Evolutionary conservation across 2,888 invertebrate genomes (phyloP), one percentile per base, ranked within the genome.

Genomic region (Eristalis pertinax): DNA sequence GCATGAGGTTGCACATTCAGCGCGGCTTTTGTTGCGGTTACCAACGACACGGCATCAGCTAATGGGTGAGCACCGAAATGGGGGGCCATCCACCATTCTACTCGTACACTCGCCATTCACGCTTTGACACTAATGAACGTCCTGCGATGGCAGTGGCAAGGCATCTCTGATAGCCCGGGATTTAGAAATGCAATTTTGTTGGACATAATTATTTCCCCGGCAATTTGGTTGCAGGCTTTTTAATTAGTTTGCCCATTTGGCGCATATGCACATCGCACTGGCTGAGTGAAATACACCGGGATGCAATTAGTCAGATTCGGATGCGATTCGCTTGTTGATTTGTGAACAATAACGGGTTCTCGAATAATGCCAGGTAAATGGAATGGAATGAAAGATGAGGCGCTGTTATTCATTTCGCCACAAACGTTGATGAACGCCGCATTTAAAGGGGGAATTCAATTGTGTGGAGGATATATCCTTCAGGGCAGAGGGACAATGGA

Each of bases 101-200:
- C n/a, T n/a, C n/a, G n/a, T n/a, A n/a, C n/a, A 2, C 7, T 7
- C 19, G 3, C 60, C 10, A 24, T 26, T 7, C 8, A 60, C 24
- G 60, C 26, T 60, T 15, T 60, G 60, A 60, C 60, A 60, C 60
- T 26, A 60, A 26, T 60, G 60, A 60, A 60, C 60, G 60, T 60
- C 11, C 38, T 13, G 38, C 38, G 38, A 11, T 38, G 38, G 50
- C 32, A 32, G 8, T 32, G 32, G 32, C 32, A 58, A 15, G 19
- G 58, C 32, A 56, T 60, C 26, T n/a, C 24, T n/a, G 35, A 26
- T 41, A 62, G 38, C 1, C 29, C 32, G 10, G 43, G 41, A 63
- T 73, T 43, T 19, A 63, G 29, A 73, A 73, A 73, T 73, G 63
- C 73, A 63, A 62, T 73, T 73, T 72, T 62, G 62, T 29, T 26